Percentiles rank a stretch among this genome's conserved stretches.
These are phyloP conservation scores for Machimus rusticus DNA, from an alignment of 2,888 invertebrate species.

Conservation along the genomic window DNA sequence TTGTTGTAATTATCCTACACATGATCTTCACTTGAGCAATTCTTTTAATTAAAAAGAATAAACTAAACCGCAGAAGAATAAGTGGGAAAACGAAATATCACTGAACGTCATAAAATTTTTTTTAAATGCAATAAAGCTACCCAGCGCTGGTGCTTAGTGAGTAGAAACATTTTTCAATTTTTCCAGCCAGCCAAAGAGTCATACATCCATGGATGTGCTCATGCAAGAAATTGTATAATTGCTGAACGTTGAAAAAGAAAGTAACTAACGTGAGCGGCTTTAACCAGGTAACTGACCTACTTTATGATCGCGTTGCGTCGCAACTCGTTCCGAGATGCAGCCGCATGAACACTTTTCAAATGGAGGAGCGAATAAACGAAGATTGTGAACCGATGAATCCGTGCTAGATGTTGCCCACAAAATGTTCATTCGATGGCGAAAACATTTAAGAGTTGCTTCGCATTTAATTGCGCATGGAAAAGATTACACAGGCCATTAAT, in stretches of 20 bases:
- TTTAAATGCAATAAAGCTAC: not conserved
- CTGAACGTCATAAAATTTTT: not conserved
- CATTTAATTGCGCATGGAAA: not conserved
- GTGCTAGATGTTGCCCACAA: not conserved
- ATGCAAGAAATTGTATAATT: slow-evolving; percentile 39
- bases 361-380: not conserved
- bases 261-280: slow-evolving; percentile 27
- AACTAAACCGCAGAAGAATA: not conserved
- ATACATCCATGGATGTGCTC: slow-evolving; percentile 1
- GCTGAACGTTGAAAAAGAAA: slow-evolving; percentile 36
- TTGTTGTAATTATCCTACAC: not conserved
- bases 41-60: not conserved
- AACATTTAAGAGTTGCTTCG: not conserved
- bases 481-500: not conserved
- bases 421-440: not conserved
- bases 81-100: not conserved
- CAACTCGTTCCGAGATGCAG: not conserved
- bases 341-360: not conserved
- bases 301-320: slow-evolving; percentile 13
- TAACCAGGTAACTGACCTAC: slow-evolving; percentile 36
- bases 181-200: not conserved
- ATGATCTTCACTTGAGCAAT: not conserved
- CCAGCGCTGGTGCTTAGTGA: slow-evolving; percentile 1
- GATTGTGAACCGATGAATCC: not conserved
- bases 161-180: not conserved